Evolutionary conservation across 2,797 vertebrate species (phyloP), one percentile per base, ranked within the genome.

Genomic region (Euphonia xanthogaster): DNA sequence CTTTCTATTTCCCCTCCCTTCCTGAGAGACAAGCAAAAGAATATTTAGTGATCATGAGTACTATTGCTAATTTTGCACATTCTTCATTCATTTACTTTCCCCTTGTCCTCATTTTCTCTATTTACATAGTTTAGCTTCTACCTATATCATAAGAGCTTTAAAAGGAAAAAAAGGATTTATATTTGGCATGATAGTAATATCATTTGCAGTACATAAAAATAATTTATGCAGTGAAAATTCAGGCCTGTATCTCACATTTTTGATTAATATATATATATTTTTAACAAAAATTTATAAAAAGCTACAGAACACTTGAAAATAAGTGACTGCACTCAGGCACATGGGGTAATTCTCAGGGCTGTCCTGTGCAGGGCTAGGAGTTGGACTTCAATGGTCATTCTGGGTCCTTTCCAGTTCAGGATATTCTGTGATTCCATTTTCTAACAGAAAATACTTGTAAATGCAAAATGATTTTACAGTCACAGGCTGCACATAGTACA

Each of bases 121-220:
- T 80, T 63, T 93, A 14, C 80, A 79, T 67, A 54, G 66, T 63
- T 57, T 76, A 73, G 48, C 42, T 90, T 92, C 71, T 88, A 94
- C 88, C 88, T 90, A 44, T 60, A 76, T 45, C 54, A 20, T 30
- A 66, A 86, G 40, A 88, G 30, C 73, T 88, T 90, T 82, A 60
- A 86, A 94, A 95, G n/a, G 55, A 23, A 62, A 90, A 90, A 93
- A 85, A 10, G 31, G 40, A 87, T 93, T 95, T 94, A 60, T 89
- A 82, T 89, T 91, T 87, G 88, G 74, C 67, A n/a, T 16, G 67
- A 92, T 79, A 71, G 40, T 91, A 82, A 92, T 95, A 68, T 79
- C 63, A 61, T 79, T 82, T 80, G n/a, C 76, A 86, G 81, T 28
- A 53, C 37, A 37, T 88, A 77, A 80, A 95, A 89, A 70, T 87